phyloP scores from a whole-genome alignment of 2,113 vertebrate species.

The Platysternon megacephalum region DNA sequence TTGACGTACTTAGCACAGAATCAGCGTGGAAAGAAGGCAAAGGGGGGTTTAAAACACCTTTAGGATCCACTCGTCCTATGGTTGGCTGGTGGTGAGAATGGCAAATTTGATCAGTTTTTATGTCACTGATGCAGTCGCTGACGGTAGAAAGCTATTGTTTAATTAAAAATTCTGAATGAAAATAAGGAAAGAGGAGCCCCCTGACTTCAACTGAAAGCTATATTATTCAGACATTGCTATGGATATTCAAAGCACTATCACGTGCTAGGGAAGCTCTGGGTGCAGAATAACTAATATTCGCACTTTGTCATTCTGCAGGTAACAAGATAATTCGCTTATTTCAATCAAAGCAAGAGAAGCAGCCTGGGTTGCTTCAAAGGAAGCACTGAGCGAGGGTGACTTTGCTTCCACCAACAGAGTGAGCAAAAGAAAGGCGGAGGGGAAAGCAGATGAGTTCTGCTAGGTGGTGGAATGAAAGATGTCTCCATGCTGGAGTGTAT shows the following conservation, averaged over 20 bases:
- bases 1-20: background rate
- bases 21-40: background rate
- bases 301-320: rapidly evolving
- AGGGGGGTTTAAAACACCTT: background rate
- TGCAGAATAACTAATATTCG: background rate
- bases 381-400: background rate
- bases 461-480: rapidly evolving
- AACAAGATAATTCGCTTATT: background rate
- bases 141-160: slow-evolving; percentile 22
- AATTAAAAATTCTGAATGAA: slow-evolving; percentile 4
- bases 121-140: background rate
- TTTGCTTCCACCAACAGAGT: background rate
- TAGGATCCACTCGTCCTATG: background rate
- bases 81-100: background rate
- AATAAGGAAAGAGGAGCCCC: background rate
- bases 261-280: background rate
- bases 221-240: background rate
- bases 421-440: background rate
- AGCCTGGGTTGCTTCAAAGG: background rate
- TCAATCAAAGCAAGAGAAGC: rapidly evolving
- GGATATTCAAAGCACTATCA: rapidly evolving
- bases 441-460: background rate
- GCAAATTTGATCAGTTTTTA: background rate
- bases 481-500: rapidly evolving
- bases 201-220: background rate